These are phyloP conservation scores for Garra rufa DNA, from an alignment of 2,113 vertebrate species.

Conservation along the genomic window DNA sequence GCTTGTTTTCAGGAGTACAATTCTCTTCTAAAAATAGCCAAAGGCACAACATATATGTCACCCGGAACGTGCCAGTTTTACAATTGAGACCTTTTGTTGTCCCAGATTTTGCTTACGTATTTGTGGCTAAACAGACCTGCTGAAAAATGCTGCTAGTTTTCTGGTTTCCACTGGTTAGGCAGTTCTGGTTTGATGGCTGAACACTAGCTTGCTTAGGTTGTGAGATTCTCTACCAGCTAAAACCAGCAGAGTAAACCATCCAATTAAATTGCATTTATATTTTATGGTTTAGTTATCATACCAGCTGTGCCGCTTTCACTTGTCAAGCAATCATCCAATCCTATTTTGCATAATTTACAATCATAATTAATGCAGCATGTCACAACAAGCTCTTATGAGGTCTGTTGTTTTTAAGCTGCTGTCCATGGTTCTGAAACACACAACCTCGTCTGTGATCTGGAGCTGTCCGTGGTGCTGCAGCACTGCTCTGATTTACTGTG, in stretches of 20 bases:
- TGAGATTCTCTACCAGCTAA: not conserved
- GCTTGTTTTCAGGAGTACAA: not conserved
- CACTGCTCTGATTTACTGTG: not conserved
- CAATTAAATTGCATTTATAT: not conserved
- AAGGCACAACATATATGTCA: not conserved
- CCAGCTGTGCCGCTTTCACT: not conserved
- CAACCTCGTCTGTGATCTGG: not conserved
- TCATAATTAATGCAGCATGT: slow-evolving; percentile 13
- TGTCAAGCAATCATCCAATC: slow-evolving; percentile 1
- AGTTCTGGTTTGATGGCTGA: not conserved
- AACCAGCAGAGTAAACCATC: not conserved
- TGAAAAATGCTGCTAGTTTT: not conserved
- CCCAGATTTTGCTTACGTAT: not conserved
- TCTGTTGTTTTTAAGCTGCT: not conserved
- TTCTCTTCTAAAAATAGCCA: not conserved
- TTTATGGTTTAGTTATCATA: not conserved
- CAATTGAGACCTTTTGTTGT: slow-evolving; percentile 27
- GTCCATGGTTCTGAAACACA: slow-evolving; percentile 37
- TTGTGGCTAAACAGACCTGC: not conserved
- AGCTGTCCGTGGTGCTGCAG: slow-evolving; percentile 46
- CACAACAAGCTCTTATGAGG: not conserved
- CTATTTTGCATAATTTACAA: not conserved
- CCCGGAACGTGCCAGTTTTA: not conserved
- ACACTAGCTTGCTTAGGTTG: not conserved
- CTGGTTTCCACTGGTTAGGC: not conserved